phyloP scores from a whole-genome alignment of 2,797 vertebrate genomes.

The Microctenopoma stevenorrisi region DNA sequence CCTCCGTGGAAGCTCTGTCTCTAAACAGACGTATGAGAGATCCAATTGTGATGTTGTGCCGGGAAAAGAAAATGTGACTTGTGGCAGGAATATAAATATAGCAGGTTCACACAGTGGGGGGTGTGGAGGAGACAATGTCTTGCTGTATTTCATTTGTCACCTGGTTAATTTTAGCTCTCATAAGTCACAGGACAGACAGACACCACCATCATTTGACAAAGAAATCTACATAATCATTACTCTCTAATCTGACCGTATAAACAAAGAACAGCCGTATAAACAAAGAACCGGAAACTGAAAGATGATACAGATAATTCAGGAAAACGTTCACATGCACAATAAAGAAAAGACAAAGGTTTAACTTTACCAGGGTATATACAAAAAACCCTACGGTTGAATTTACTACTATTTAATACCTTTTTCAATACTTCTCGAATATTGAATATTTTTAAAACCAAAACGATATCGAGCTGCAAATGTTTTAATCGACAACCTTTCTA shows the following conservation, averaged over 20 bases:
- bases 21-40: conserved; percentile 8
- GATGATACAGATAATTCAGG: no score
- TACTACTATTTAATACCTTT: no score
- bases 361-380: no score
- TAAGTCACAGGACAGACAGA: neutral
- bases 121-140: neutral
- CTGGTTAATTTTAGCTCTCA: conserved; percentile 18
- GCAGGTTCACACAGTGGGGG: neutral
- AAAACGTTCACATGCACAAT: neutral
- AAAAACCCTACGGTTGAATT: no score
- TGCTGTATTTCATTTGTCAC: neutral
- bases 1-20: neutral
- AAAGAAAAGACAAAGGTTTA: neutral
- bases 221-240: no score
- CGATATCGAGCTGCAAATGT: no score
- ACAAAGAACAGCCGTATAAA: neutral
- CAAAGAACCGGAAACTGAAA: neutral
- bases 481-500: no score
- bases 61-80: conserved; percentile 21
- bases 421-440: no score
- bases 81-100: conserved; percentile 23
- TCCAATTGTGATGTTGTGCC: neutral
- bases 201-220: neutral
- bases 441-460: no score
- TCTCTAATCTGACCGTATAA: no score